Evolutionary conservation across 1,140 invertebrate species (phyloP).

Genomic region (Drosophila lini): DNA sequence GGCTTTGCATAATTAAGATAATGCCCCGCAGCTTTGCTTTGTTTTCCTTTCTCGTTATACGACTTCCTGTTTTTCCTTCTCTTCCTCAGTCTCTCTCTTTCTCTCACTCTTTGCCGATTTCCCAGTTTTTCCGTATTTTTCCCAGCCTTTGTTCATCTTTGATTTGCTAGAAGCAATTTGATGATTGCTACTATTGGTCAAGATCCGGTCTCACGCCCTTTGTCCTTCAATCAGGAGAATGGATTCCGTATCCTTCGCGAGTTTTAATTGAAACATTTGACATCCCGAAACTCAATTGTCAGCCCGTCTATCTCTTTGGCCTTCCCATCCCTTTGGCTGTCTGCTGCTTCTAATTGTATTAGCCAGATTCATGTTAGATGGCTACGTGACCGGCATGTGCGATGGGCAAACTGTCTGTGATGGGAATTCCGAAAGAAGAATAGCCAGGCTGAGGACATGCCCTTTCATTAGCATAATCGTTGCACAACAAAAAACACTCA

Average conservation of each 20-base stretch:
- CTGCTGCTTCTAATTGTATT: slow-evolving; percentile 67
- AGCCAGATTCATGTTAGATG: slow-evolving; percentile 47
- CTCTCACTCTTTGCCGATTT: background rate
- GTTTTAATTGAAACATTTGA: slow-evolving; percentile 76
- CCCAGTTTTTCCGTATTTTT: background rate
- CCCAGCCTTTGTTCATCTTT: slow-evolving; percentile 35
- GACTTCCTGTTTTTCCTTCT: slow-evolving; percentile 16
- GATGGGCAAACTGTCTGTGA: slow-evolving; percentile 7
- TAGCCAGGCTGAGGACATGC: slow-evolving; percentile 38
- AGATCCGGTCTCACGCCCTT: slow-evolving; percentile 5
- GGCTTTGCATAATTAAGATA: slow-evolving; percentile 53
- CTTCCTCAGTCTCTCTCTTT: background rate
- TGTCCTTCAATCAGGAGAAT: slow-evolving; percentile 13
- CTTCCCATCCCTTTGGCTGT: slow-evolving; percentile 12
- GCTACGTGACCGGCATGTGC: slow-evolving; percentile 58
- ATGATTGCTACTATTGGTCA: slow-evolving; percentile 29
- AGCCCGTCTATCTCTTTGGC: slow-evolving; percentile 15
- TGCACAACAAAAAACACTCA: slow-evolving; percentile 41
- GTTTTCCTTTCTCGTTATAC: slow-evolving; percentile 22
- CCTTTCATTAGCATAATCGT: slow-evolving; percentile 75
- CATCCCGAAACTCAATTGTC: slow-evolving; percentile 11
- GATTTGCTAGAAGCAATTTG: slow-evolving; percentile 35
- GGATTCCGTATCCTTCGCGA: slow-evolving; percentile 28
- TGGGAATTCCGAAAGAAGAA: slow-evolving; percentile 2
- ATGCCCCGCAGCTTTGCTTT: slow-evolving; percentile 28